phyloP scores from a whole-genome alignment of 2,888 invertebrate genomes.

The Hyles lineata region DNA sequence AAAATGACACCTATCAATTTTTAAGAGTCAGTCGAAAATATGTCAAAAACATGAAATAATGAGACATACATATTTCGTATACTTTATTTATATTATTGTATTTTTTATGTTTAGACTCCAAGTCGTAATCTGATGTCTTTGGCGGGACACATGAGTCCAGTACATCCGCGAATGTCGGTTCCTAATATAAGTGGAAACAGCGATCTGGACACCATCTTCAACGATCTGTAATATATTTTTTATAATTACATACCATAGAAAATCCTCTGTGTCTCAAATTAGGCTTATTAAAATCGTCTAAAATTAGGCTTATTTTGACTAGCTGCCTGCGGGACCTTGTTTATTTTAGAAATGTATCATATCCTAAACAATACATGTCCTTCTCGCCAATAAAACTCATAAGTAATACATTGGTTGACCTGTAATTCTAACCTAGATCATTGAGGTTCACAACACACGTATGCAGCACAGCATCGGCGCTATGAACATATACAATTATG shows the following conservation, averaged over 20 bases:
- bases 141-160: conserved; percentile 70
- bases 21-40: not conserved
- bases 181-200: conserved; percentile 64
- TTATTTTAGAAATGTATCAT: too few relatives aligned
- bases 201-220: conserved; percentile 58
- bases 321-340: not conserved
- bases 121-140: conserved; percentile 71
- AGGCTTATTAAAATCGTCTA: not conserved
- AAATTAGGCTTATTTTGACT: not conserved
- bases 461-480: too few relatives aligned
- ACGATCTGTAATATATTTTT: conserved; percentile 54
- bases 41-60: not conserved
- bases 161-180: conserved; percentile 67
- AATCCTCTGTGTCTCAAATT: too few relatives aligned
- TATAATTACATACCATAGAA: too few relatives aligned
- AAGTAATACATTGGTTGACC: too few relatives aligned
- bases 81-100: not conserved
- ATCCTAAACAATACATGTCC: too few relatives aligned
- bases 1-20: too few relatives aligned
- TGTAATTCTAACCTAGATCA: too few relatives aligned
- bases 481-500: not conserved
- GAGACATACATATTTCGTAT: not conserved
- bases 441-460: too few relatives aligned
- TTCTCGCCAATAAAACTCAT: too few relatives aligned
- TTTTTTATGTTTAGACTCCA: conserved; percentile 54